Base-by-base conservation (phyloP, 1,140 invertebrate genomes). In the Araneus ventricosus region DNA sequence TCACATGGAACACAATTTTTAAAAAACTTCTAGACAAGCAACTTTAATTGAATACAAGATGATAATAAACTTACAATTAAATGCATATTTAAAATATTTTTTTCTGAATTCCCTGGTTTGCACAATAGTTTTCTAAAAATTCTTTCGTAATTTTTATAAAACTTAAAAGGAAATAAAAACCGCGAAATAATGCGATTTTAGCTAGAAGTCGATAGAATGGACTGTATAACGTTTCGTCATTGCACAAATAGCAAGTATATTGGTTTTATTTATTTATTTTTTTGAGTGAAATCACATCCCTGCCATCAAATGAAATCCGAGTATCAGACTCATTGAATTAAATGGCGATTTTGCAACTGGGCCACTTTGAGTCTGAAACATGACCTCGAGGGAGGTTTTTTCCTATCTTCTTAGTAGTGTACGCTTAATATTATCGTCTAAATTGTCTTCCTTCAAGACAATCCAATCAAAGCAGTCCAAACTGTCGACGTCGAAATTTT, bases 401-500 rank as follows among this genome's bases (percentile, higher is more conserved):
- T 63, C 20, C n/a, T 17, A 24, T 7, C 59, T 63, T 63, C 59
- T 24, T n/a, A 63, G 59, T 63, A n/a, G 59, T 63, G 20, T n/a
- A 63, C 59, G 59, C n/a, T 63, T 63, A 63, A 63, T 63, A 63
- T 63, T 63, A n/a, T 22, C 59, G 24, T n/a, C 59, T 63, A 63
- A 63, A 63, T 63, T 63, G 59, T 63, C 59, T 63, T 63, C 24
- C 59, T 63, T 20, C 17, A 63, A 63, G 59, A 63, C 59, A 63
- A 63, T 63, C 59, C 59, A 63, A 63, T 63, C 59, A 63, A n/a
- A 63, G n/a, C 59, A 63, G n/a, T n/a, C 17, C 59, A 63, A 63
- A 63, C 59, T 63, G 59, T 63, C 59, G 59, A 24, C 24, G 59
- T 20, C 7, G 59, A 63, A 63, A 63, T 63, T 63, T 63, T n/a